phyloP scores from a whole-genome alignment of 1,140 invertebrate species.

The Drosophila nebulosa region DNA sequence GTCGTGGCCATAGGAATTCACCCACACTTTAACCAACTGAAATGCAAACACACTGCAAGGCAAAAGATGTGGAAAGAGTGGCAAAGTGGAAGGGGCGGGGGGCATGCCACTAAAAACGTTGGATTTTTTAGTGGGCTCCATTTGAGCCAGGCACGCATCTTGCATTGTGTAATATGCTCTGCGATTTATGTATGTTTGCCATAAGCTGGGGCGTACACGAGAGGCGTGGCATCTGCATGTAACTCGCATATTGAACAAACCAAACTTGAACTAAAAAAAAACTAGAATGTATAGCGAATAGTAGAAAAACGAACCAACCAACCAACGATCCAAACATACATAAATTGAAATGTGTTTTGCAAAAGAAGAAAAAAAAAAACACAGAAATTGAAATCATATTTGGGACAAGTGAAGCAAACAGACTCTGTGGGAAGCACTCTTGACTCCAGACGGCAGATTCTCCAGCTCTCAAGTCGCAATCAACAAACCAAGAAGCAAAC shows the following conservation, averaged over 20 bases:
- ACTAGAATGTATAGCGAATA: not conserved
- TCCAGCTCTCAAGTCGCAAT: not conserved
- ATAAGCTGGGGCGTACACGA: conserved; percentile 18
- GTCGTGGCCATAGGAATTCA: not conserved
- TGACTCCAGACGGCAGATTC: conserved; percentile 39
- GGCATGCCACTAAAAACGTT: conserved; percentile 14
- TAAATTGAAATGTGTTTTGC: conserved; percentile 69
- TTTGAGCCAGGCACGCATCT: conserved; percentile 66
- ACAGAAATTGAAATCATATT: conserved; percentile 69
- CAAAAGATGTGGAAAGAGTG: not conserved
- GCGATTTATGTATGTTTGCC: conserved; percentile 75
- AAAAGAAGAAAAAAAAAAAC: conserved; percentile 28
- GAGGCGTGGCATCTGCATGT: conserved; percentile 51
- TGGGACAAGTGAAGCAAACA: conserved; percentile 48
- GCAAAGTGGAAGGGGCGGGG: not conserved
- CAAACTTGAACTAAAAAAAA: not conserved
- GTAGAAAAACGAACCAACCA: not conserved
- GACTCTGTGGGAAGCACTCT: conserved; percentile 22
- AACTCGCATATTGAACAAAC: conserved; percentile 63
- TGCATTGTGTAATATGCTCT: conserved; percentile 78
- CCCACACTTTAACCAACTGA: conserved; percentile 27
- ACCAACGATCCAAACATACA: conserved; percentile 59
- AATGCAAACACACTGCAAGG: conserved; percentile 68
- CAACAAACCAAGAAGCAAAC: conserved; percentile 6
- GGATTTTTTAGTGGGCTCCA: conserved; percentile 25